These are phyloP conservation scores for Channa striata DNA, from an alignment of 2,797 vertebrate genomes.

Conservation along the genomic window DNA sequence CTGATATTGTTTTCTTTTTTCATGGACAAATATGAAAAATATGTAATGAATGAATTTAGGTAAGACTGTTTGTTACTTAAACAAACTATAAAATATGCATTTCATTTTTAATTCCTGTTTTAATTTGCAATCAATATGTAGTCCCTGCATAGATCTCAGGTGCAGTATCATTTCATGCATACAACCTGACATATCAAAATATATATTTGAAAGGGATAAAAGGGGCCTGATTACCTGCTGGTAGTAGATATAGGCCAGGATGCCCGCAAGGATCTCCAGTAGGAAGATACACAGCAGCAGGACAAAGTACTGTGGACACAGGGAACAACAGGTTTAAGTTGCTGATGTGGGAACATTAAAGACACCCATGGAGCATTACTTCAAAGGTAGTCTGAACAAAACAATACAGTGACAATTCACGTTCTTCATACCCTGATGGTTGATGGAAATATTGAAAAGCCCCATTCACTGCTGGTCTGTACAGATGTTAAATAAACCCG, in stretches of 20 bases:
- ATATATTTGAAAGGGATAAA: not conserved
- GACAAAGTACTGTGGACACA: slow-evolving; percentile 91
- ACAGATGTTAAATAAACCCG: not conserved
- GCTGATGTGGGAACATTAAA: slow-evolving; percentile 12
- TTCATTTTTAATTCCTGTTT: not conserved
- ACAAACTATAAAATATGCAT: not conserved
- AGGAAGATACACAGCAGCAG: slow-evolving; percentile 95
- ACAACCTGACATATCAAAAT: not conserved
- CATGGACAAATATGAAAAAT: not conserved
- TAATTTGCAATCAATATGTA: slow-evolving; percentile 2
- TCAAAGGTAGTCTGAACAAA: not conserved
- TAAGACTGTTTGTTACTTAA: not conserved
- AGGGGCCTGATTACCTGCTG: slow-evolving; percentile 89
- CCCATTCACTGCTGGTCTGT: not conserved
- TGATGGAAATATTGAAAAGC: slow-evolving; percentile 7
- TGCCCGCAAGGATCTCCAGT: slow-evolving; percentile 94
- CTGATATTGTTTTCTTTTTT: not conserved
- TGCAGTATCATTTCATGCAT: not conserved
- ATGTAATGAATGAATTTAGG: not conserved
- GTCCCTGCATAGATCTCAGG: not conserved
- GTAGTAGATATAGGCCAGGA: slow-evolving; percentile 97
- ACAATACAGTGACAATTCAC: not conserved
- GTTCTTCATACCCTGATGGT: not conserved
- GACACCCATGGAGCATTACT: not conserved
- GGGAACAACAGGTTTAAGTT: slow-evolving; percentile 2